Percentiles rank a stretch among this genome's conserved stretches.
These are phyloP conservation scores for Diarsia dahlii DNA, from an alignment of 2,888 invertebrate species.

Conservation along the genomic window DNA sequence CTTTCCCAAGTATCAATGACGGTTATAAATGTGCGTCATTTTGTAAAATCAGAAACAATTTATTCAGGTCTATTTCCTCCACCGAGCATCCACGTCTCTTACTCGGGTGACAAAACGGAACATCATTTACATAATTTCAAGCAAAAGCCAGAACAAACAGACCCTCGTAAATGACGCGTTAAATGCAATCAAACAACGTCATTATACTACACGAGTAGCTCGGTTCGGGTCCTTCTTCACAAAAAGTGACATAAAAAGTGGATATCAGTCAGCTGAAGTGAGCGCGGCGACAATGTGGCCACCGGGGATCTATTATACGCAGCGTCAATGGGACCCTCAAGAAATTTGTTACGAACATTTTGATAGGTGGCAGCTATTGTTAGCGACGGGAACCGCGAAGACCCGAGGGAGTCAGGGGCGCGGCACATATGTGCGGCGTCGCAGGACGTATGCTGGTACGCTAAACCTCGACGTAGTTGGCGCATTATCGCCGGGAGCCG, in stretches of 20 bases:
- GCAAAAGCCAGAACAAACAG: slow-evolving; percentile 81
- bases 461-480: slow-evolving; percentile 76
- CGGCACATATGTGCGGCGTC: slow-evolving; percentile 69
- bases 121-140: slow-evolving; percentile 83
- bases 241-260: slow-evolving; percentile 82
- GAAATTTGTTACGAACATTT: slow-evolving; percentile 86
- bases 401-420: slow-evolving; percentile 43
- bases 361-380: slow-evolving; percentile 82
- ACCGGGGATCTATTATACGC: slow-evolving; percentile 81
- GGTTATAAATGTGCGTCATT: slow-evolving; percentile 59
- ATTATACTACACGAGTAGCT: slow-evolving; percentile 84
- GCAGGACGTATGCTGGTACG: slow-evolving; percentile 72
- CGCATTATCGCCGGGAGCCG: slow-evolving; percentile 67
- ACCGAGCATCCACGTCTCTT: slow-evolving; percentile 20
- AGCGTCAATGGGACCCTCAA: slow-evolving; percentile 82
- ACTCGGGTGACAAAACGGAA: slow-evolving; percentile 65
- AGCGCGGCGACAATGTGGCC: slow-evolving; percentile 78
- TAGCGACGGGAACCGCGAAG: slow-evolving; percentile 58
- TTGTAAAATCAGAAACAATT: slow-evolving; percentile 47
- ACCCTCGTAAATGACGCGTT: slow-evolving; percentile 86
- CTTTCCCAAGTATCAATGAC: slow-evolving; percentile 77
- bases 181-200: slow-evolving; percentile 86
- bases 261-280: slow-evolving; percentile 80
- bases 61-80: slow-evolving; percentile 32
- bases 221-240: slow-evolving; percentile 70